These are phyloP conservation scores for Eulacestoma nigropectus DNA, from an alignment of 2,113 vertebrate genomes.

Conservation along the genomic window DNA sequence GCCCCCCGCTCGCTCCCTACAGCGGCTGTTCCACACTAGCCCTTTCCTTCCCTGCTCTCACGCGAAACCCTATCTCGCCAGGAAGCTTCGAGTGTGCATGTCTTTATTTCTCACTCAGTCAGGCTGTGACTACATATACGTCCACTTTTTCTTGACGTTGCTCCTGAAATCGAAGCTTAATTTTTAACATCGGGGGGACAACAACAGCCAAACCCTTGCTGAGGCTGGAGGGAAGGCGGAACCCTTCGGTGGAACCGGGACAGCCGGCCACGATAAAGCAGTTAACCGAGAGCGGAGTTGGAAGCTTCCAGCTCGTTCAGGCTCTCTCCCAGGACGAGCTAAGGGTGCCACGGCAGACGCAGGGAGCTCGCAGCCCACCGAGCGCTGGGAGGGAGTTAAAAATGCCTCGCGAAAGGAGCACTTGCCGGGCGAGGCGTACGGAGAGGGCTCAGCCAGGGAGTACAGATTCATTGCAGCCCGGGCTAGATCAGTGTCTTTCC, in stretches of 20 bases:
- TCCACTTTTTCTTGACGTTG: neutral
- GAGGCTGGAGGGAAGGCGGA: neutral
- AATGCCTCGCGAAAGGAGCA: neutral
- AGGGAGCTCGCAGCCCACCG: neutral
- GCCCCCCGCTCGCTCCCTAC: neutral
- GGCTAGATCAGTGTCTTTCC: slow-evolving; percentile 74
- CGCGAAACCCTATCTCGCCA: neutral
- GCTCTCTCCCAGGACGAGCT: neutral
- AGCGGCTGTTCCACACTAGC: neutral
- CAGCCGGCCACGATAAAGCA: neutral
- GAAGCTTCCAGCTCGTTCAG: neutral
- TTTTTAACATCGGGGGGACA: neutral
- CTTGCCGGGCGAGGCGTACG: neutral
- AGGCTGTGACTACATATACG: neutral
- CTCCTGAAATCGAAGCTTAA: neutral
- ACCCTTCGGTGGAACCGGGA: neutral
- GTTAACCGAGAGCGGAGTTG: neutral
- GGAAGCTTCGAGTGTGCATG: neutral
- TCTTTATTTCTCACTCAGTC: neutral
- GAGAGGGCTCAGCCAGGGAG: neutral
- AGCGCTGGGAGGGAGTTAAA: neutral
- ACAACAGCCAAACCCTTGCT: neutral
- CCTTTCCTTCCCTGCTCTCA: neutral
- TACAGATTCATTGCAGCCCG: neutral
- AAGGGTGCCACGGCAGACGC: neutral